A percentile compares a stretch with the other conserved stretches of the same genome.
Evolutionary conservation across 1,140 invertebrate species (phyloP).

Genomic region (Sitobion miscanthi): DNA sequence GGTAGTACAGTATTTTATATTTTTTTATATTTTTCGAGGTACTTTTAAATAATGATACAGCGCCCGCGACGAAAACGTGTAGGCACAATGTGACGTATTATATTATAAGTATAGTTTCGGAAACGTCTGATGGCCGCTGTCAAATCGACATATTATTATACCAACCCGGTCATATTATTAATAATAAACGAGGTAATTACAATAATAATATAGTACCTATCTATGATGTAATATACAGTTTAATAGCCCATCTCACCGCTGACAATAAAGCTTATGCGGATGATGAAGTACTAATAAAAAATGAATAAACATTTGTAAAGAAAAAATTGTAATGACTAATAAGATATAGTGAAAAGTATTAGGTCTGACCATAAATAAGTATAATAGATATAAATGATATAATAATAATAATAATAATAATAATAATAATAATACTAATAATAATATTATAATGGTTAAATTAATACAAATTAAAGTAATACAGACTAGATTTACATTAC

Average conservation of each 20-base stretch:
- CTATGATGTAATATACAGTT: background rate
- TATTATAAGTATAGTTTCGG: background rate
- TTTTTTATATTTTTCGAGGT: too few species aligned
- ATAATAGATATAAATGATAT: too few species aligned
- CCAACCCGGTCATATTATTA: background rate
- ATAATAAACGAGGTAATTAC: background rate
- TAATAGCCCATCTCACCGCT: background rate
- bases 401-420: too few species aligned
- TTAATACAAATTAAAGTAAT: background rate
- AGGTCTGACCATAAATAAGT: background rate
- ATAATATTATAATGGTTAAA: background rate
- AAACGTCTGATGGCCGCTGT: background rate
- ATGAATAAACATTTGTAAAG: background rate
- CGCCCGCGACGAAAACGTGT: too few species aligned
- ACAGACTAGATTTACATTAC: background rate
- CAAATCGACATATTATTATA: background rate
- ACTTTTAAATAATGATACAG: too few species aligned
- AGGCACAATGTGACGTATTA: too few species aligned
- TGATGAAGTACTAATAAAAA: background rate
- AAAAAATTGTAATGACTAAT: background rate
- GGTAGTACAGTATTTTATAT: too few species aligned
- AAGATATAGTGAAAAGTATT: background rate
- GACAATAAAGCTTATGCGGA: background rate
- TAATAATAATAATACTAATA: too few species aligned
- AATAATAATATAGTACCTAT: background rate